Conservation (phyloP, 2,797 vertebrate species). For the Crocidura indochinensis region DNA sequence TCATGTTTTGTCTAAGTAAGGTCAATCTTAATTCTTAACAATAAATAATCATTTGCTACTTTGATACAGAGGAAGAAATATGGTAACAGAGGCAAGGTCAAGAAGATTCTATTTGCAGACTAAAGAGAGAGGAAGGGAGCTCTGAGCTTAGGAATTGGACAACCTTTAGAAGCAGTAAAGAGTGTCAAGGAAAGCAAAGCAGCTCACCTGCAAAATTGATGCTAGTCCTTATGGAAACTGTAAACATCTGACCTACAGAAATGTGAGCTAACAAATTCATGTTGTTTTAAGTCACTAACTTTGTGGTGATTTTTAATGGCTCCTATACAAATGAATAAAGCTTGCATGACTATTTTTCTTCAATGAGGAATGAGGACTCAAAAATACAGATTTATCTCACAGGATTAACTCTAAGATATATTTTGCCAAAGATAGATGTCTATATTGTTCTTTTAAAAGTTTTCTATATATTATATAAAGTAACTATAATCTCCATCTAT, state of each 20-base stretch:
- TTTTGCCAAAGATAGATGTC: not conserved
- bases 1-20: not conserved
- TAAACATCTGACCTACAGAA: not conserved
- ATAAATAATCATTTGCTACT: not conserved
- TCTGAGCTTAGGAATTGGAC: not conserved
- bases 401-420: conserved; percentile 32
- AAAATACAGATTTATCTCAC: not conserved
- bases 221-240: not conserved
- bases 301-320: not conserved
- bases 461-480: not conserved
- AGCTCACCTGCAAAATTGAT: not conserved
- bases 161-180: not conserved
- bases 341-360: not conserved
- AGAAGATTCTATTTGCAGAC: not conserved
- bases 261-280: not conserved
- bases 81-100: not conserved
- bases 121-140: not conserved
- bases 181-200: not conserved
- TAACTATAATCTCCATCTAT: not conserved
- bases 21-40: not conserved
- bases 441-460: not conserved
- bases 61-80: not conserved
- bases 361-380: not conserved
- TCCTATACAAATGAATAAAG: not conserved
- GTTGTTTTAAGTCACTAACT: not conserved